Base-by-base conservation (phyloP, 2,888 invertebrate species). In the Lydus trimaculatus region DNA sequence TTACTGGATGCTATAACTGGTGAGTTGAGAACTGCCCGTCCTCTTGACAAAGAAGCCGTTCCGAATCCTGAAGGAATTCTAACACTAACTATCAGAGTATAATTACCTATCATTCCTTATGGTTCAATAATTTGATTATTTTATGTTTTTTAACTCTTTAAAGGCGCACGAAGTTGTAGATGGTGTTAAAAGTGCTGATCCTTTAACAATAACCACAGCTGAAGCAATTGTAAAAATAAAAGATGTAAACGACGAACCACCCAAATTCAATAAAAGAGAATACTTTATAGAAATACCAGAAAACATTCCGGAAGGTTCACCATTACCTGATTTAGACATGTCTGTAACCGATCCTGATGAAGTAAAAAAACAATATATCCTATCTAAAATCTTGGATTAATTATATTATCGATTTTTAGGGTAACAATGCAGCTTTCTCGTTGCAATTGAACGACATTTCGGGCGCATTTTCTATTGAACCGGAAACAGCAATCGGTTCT, bases 201-300 rank as follows among this genome's bases (percentile, higher is more conserved):
- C 90, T 2, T 83, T 91, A 63, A 92, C 94, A 0, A 90, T 90
- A 2, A 89, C 93, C 0, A 88, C 89, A 0, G 91, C 94, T 0
- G 91, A 92, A 65, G 92, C 93, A 11, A 93, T 93, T 0, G 90
- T 97, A 63, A 95, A 94, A 52, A 93, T 96, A 75, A 91, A 91
- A 77, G 96, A 96, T 82, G 94, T 96, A 0, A 96, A 96, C 83
- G 96, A 96, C 81, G 95, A 95, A 75, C 92, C 95, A 0, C 96
- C 96, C 0, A 87, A 89, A 58, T 96, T 96, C 85, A 94, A 94
- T 85, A 88, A 89, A 58, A 88, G 92, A 59, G 95, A 96, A 83
- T 96, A 95, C 85, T 89, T 88, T 75, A 92, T 94, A 15, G 90
- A 91, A 71, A 90, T 96, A 72, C 91, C 93, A 0, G 96, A 97